These are phyloP conservation scores for Pilophorus perplexus DNA, from an alignment of 2,888 invertebrate species.

Conservation along the genomic window DNA sequence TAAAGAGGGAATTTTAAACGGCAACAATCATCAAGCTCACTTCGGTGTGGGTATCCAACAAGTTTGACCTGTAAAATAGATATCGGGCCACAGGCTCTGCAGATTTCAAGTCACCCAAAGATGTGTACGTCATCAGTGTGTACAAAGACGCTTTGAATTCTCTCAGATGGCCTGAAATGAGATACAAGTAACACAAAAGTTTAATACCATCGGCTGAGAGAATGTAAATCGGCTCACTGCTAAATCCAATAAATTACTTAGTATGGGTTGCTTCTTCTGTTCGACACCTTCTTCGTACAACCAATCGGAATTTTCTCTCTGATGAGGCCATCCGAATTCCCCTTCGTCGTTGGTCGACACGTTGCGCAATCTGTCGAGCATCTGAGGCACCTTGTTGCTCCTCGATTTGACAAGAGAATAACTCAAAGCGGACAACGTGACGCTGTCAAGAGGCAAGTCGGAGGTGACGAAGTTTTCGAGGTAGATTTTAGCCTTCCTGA, in stretches of 20 bases:
- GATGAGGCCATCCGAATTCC: constrained; percentile 65
- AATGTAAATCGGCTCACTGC: not conserved
- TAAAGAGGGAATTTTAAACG: too few relatives aligned
- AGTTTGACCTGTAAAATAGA: constrained; percentile 65
- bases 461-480: constrained; percentile 59
- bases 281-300: constrained; percentile 53
- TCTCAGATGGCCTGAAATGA: constrained; percentile 56
- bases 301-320: constrained; percentile 63
- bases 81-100: constrained; percentile 65
- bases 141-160: constrained; percentile 65
- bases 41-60: constrained; percentile 62
- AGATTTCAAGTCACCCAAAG: constrained; percentile 61
- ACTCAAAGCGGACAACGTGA: constrained; percentile 61
- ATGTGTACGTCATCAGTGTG: constrained; percentile 60
- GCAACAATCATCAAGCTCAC: too few relatives aligned
- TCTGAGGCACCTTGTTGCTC: constrained; percentile 59
- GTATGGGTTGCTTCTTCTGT: constrained; percentile 46
- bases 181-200: too few relatives aligned
- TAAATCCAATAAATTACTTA: constrained; percentile 41
- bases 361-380: constrained; percentile 59
- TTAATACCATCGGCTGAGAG: not conserved
- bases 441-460: constrained; percentile 59
- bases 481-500: constrained; percentile 59
- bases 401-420: constrained; percentile 60
- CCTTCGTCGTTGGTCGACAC: constrained; percentile 66